Evolutionary conservation across 1,140 invertebrate species (phyloP), one percentile per base, ranked within the genome.

Genomic region (Drosophila kikkawai): DNA sequence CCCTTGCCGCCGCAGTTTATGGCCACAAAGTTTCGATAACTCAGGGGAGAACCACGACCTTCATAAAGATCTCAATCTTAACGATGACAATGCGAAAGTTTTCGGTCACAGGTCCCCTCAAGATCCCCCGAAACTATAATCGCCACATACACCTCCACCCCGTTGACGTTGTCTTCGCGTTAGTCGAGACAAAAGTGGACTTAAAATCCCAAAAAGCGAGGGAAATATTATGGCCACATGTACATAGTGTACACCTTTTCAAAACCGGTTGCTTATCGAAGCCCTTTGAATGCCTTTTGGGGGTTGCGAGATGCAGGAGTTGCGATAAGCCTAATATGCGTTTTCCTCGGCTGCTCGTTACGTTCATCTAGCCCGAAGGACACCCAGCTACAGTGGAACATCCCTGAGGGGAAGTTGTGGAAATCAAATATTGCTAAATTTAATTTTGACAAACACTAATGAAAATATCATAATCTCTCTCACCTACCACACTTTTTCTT

Each of bases 11-110:
- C 79, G 51, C 83, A 82, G 75, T 88, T 86, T 83, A 86, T 80
- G 74, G 64, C 42, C 77, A 59, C 68, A 68, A 57, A 63, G 65
- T 67, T 78, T 81, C 68, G 75, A 81, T 84, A 81, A 69, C 74
- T 77, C 55, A 60, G 45, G 36, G 50, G 19, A 34, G n/a, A 26
- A n/a, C 32, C 39, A 57, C 85, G 78, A 90, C 85, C 86, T 91
- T 88, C 87, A 91, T 91, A 91, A 91, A 91, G 86, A 91, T 91
- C 48, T 50, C 47, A 87, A 91, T 91, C 86, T 91, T 91, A 91
- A 91, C 86, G 86, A 91, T 91, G 87, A 91, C 86, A 91, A 91
- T 91, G 82, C 74, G 44, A 90, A 84, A 84, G 66, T 88, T 80
- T 79, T 71, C 58, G 48, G 45, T 41, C 55, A 47, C 42, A 22